These are phyloP conservation scores for Drosophila phalerata DNA, from an alignment of 2,888 invertebrate genomes.

Conservation along the genomic window DNA sequence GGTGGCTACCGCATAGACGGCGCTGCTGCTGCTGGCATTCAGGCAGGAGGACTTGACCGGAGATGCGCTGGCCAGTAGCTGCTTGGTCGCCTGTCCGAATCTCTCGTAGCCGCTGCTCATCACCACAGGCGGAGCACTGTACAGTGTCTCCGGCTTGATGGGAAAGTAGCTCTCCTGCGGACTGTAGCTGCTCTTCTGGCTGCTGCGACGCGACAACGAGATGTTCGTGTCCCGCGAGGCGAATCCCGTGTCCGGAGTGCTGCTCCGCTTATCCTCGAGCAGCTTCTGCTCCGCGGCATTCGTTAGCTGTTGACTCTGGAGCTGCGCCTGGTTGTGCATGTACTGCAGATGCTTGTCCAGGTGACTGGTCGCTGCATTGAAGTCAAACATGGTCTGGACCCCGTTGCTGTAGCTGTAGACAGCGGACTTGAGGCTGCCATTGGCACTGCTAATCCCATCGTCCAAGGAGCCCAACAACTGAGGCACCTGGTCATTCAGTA, in stretches of 20 bases:
- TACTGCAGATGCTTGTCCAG: conserved; percentile 85
- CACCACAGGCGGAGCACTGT: conserved; percentile 68
- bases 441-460: conserved; percentile 84
- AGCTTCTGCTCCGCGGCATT: conserved; percentile 70
- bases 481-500: conserved; percentile 84
- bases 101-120: conserved; percentile 74
- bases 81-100: conserved; percentile 67
- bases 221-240: conserved; percentile 85
- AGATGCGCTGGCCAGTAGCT: conserved; percentile 75
- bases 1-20: conserved; percentile 72
- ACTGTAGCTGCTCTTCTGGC: conserved; percentile 85
- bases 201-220: conserved; percentile 85
- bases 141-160: conserved; percentile 62
- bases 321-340: conserved; percentile 75
- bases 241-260: conserved; percentile 85
- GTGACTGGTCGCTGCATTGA: conserved; percentile 84
- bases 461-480: conserved; percentile 82
- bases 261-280: conserved; percentile 84
- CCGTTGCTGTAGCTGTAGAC: conserved; percentile 83
- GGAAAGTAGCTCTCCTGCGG: conserved; percentile 84
- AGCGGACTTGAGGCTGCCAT: conserved; percentile 83
- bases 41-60: conserved; percentile 78
- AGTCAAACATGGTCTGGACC: conserved; percentile 83
- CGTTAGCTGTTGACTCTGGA: conserved; percentile 52
- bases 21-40: conserved; percentile 80